Evolutionary conservation across 2,888 invertebrate genomes (phyloP).

Genomic region (Deilephila porcellus): DNA sequence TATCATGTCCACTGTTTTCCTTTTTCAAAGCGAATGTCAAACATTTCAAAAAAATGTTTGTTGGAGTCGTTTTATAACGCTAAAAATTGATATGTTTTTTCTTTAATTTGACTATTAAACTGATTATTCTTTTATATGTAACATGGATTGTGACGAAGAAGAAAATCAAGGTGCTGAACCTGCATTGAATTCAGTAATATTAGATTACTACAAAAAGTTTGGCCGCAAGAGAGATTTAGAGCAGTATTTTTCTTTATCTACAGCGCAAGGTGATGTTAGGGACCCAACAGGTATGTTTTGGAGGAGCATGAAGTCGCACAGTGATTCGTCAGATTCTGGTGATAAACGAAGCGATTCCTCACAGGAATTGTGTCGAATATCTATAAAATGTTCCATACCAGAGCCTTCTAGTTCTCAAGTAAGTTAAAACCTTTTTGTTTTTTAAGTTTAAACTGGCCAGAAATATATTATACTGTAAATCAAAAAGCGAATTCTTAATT

Average conservation of each 20-base stretch:
- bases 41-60: conserved; percentile 28
- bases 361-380: conserved; percentile 75
- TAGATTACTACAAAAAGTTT: conserved; percentile 89
- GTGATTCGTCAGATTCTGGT: conserved; percentile 74
- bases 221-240: conserved; percentile 87
- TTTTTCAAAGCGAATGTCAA: conserved; percentile 26
- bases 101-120: not conserved
- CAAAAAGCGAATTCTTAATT: not conserved
- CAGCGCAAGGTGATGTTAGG: conserved; percentile 72
- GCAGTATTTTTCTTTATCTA: conserved; percentile 86
- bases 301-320: conserved; percentile 75
- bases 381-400: conserved; percentile 71
- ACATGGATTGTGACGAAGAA: conserved; percentile 64
- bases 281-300: conserved; percentile 75
- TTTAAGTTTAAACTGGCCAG: not conserved
- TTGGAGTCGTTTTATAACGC: conserved; percentile 32
- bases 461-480: not conserved
- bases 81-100: conserved; percentile 5
- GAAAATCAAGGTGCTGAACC: conserved; percentile 38
- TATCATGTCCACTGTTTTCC: not conserved
- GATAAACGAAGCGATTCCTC: conserved; percentile 71
- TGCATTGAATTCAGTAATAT: conserved; percentile 73
- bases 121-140: not conserved
- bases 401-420: conserved; percentile 68
- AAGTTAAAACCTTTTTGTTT: conserved; percentile 22